Percentiles rank a stretch among this genome's conserved stretches.
Evolutionary conservation across 2,888 invertebrate species (phyloP).

Genomic region (Tyria jacobaeae): DNA sequence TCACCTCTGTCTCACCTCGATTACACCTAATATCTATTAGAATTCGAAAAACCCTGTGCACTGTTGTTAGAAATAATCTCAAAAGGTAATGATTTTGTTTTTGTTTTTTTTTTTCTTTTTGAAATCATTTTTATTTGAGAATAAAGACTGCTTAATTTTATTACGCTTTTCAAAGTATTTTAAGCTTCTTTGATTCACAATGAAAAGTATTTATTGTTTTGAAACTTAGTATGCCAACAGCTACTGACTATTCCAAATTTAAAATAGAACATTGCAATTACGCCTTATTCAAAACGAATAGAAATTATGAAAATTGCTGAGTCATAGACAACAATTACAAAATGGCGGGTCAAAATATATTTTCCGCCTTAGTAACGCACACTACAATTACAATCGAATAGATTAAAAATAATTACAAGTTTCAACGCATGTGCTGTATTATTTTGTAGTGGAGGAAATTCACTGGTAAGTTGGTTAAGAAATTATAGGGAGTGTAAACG

Average conservation of each 20-base stretch:
- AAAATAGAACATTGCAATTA: slow-evolving; percentile 1
- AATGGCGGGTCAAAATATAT: slow-evolving; percentile 40
- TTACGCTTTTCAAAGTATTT: slow-evolving; percentile 1
- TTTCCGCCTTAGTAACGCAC: slow-evolving; percentile 33
- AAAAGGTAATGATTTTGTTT: neutral
- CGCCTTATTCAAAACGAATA: neutral
- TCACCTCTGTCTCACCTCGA: too few species aligned
- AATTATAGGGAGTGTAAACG: slow-evolving; percentile 41
- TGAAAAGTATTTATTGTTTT: neutral
- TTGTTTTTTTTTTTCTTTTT: too few species aligned
- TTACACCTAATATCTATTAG: too few species aligned
- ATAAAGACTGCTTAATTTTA: neutral
- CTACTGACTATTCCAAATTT: neutral
- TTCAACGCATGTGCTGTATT: slow-evolving; percentile 30
- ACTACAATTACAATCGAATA: slow-evolving; percentile 43
- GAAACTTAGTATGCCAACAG: neutral
- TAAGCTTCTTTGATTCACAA: neutral
- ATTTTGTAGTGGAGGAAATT: slow-evolving; percentile 34
- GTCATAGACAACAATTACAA: slow-evolving; percentile 24
- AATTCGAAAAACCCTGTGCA: too few species aligned
- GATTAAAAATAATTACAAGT: slow-evolving; percentile 48
- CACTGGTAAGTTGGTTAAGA: slow-evolving; percentile 40
- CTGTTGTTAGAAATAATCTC: neutral
- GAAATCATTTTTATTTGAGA: too few species aligned
- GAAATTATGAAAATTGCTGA: slow-evolving; percentile 16